Evolutionary conservation across 2,797 vertebrate species (phyloP).

Genomic region (Pseudochirops cupreus): DNA sequence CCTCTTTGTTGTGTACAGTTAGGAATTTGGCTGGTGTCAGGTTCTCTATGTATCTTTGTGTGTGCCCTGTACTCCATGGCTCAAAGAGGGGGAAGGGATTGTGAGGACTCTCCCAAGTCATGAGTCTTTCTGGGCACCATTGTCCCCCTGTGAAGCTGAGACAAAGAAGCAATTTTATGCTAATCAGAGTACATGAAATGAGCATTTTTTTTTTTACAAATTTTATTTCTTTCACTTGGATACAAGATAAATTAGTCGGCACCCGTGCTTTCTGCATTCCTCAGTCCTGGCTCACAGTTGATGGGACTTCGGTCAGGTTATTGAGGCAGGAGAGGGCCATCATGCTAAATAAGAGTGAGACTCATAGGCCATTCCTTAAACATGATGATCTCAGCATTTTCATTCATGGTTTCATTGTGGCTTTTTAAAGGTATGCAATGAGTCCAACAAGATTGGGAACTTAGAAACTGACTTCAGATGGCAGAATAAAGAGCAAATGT

Average conservation of each 20-base stretch:
- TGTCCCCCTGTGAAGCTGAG: slow-evolving; percentile 88
- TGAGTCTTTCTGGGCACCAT: slow-evolving; percentile 86
- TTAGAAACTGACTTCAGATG: not conserved
- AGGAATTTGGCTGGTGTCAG: slow-evolving; percentile 53
- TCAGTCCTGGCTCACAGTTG: slow-evolving; percentile 54
- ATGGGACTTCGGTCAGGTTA: not conserved
- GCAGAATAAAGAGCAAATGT: not conserved
- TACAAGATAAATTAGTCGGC: slow-evolving; percentile 86
- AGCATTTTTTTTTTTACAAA: slow-evolving; percentile 84
- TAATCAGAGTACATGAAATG: slow-evolving; percentile 92
- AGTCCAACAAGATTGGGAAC: not conserved
- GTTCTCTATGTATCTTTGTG: slow-evolving; percentile 49
- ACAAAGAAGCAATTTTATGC: slow-evolving; percentile 96
- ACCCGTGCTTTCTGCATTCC: slow-evolving; percentile 65
- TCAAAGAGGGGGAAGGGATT: slow-evolving; percentile 67
- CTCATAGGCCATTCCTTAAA: not conserved
- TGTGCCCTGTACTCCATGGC: slow-evolving; percentile 68
- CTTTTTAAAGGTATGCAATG: not conserved
- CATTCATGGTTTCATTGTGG: rapidly evolving
- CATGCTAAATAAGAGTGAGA: not conserved
- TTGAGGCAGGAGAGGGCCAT: not conserved
- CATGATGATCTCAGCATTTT: not conserved
- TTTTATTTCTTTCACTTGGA: slow-evolving; percentile 83
- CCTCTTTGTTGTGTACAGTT: not conserved
- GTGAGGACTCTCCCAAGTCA: slow-evolving; percentile 84